A percentile compares a stretch with the other conserved stretches of the same genome.
These are phyloP conservation scores for Fragum fragum DNA, from an alignment of 2,888 invertebrate species.

Conservation along the genomic window DNA sequence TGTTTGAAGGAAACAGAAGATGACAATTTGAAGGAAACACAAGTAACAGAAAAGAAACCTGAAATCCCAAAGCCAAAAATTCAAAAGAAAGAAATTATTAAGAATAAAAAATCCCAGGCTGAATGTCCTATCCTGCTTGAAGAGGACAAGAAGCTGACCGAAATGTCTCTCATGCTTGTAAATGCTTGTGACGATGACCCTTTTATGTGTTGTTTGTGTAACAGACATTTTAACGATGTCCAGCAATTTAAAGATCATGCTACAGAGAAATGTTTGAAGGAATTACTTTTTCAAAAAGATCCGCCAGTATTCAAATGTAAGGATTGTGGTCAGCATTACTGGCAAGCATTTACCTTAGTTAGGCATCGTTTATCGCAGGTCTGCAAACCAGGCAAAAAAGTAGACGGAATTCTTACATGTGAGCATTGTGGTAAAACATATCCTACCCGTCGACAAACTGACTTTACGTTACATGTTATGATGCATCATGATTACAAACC, in stretches of 20 bases:
- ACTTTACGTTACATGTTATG: conserved; percentile 17
- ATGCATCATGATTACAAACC: conserved; percentile 21
- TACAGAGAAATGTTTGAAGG: not conserved
- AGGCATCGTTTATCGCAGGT: conserved; percentile 12
- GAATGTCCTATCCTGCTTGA: not conserved
- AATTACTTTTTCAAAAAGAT: not conserved
- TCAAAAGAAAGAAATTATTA: not conserved
- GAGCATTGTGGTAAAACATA: conserved; percentile 22
- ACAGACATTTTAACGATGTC: not conserved
- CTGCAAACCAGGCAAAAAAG: not conserved
- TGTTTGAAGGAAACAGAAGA: too few species aligned
- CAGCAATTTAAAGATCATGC: conserved; percentile 6
- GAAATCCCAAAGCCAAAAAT: not conserved
- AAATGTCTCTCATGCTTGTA: conserved; percentile 12
- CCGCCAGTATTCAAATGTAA: conserved; percentile 5
- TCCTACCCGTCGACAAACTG: conserved; percentile 3
- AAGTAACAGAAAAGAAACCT: not conserved
- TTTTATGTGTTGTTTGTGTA: conserved; percentile 13
- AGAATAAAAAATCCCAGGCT: not conserved
- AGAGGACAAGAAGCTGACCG: conserved; percentile 6
- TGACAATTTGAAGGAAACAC: not conserved
- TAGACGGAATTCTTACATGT: not conserved
- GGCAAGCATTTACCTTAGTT: conserved; percentile 7
- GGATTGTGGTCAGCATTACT: not conserved
- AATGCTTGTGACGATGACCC: conserved; percentile 1